Evolutionary conservation across 2,113 vertebrate species (phyloP).

Genomic region (Heterotilapia buettikoferi): DNA sequence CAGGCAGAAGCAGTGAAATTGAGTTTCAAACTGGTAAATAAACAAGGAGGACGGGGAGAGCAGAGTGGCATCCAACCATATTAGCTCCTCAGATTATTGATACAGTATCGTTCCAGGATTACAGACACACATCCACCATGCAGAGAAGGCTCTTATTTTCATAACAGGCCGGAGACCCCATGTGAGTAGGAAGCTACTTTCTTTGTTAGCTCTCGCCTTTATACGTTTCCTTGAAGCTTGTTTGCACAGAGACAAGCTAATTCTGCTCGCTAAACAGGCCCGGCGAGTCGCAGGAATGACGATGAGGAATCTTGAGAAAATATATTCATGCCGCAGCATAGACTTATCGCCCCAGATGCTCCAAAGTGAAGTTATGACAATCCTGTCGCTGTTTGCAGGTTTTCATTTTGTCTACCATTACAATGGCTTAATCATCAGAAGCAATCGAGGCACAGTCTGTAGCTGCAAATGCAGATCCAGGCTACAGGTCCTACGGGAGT

Average conservation of each 20-base stretch:
- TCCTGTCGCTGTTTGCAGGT: conserved; percentile 7
- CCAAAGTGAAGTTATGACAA: not conserved
- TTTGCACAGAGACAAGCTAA: conserved; percentile 54
- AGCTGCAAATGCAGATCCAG: conserved; percentile 51
- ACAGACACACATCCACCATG: conserved; percentile 38
- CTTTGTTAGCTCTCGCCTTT: conserved; percentile 55
- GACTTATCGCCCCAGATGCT: not conserved
- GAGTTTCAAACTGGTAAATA: conserved; percentile 63
- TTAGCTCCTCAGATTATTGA: conserved; percentile 55
- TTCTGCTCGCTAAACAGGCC: conserved; percentile 41
- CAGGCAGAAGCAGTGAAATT: conserved; percentile 47
- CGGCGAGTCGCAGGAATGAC: not conserved
- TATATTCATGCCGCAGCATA: not conserved
- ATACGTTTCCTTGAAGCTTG: conserved; percentile 34
- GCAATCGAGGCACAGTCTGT: conserved; percentile 16
- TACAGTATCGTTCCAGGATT: conserved; percentile 55
- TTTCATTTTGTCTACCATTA: conserved; percentile 43
- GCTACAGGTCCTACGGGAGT: conserved; percentile 58
- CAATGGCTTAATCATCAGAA: conserved; percentile 39
- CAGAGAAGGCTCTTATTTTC: conserved; percentile 48
- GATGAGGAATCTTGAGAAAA: conserved; percentile 24
- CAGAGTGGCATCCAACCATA: conserved; percentile 45
- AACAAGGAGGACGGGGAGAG: conserved; percentile 42
- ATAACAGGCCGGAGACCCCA: conserved; percentile 43
- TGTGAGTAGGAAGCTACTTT: conserved; percentile 25